Conservation (phyloP, 2,113 vertebrate species). For the Arizona elegans region DNA sequence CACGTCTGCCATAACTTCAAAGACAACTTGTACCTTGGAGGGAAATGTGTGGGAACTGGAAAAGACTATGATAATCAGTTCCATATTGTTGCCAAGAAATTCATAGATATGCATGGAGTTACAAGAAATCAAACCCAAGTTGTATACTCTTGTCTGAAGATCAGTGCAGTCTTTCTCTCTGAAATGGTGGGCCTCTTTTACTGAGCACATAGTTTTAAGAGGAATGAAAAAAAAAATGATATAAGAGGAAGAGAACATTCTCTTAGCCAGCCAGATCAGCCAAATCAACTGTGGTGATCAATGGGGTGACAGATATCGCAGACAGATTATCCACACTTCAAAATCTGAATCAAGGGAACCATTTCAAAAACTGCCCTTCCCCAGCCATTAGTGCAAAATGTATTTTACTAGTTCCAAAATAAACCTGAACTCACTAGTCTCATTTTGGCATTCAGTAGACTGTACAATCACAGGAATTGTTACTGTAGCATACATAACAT, state of each 20-base stretch:
- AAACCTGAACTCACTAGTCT: not conserved
- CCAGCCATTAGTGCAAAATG: not conserved
- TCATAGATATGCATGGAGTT: not conserved
- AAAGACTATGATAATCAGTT: not conserved
- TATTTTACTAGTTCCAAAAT: not conserved
- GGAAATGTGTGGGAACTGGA: not conserved
- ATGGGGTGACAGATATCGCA: not conserved
- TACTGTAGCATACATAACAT: not conserved
- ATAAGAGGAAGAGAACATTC: not conserved
- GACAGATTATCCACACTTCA: not conserved
- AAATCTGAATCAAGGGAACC: not conserved
- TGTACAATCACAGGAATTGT: not conserved
- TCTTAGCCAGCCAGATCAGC: not conserved
- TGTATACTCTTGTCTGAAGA: not conserved
- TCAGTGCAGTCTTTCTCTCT: not conserved
- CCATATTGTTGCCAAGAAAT: not conserved
- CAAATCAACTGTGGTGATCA: not conserved
- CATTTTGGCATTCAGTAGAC: not conserved
- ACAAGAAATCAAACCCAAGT: not conserved
- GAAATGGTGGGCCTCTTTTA: not conserved
- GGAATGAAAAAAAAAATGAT: not conserved
- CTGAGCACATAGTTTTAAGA: not conserved
- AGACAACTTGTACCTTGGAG: not conserved
- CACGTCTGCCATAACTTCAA: not conserved
- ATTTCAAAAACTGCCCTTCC: not conserved